phyloP scores from a whole-genome alignment of 37 sponge, comb jelly and placozoan genomes.

The Oscarella lobularis region DNA sequence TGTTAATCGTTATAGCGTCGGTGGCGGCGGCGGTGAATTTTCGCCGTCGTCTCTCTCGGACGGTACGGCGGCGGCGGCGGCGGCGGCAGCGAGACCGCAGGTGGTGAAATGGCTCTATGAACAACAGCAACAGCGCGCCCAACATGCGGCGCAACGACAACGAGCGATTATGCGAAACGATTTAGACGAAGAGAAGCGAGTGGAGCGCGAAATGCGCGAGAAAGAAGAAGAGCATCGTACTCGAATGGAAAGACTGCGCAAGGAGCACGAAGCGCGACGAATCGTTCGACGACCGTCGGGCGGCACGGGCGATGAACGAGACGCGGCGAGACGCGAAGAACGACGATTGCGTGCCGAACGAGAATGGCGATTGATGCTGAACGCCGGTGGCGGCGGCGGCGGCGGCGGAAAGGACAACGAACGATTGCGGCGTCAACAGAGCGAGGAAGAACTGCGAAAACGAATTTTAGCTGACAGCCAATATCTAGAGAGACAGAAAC shows the following conservation, averaged over 20 bases:
- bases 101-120: conserved; percentile 33
- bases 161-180: not conserved
- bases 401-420: not conserved
- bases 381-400: not conserved
- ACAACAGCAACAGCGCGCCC: conserved; percentile 7
- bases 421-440: not conserved
- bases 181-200: not conserved
- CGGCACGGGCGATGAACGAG: not conserved
- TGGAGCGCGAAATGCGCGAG: not conserved
- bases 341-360: not conserved
- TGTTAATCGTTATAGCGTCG: not conserved
- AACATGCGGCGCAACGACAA: not conserved
- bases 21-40: not conserved
- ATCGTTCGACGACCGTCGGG: not conserved
- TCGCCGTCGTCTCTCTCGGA: too few species aligned
- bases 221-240: not conserved
- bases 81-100: conserved; percentile 16
- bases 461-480: not conserved
- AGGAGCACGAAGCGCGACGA: not conserved
- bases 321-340: not conserved
- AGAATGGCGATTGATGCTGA: not conserved
- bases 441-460: not conserved
- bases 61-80: not conserved
- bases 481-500: not conserved
- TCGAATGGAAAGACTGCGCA: not conserved